Evolutionary conservation across 2,113 vertebrate genomes (phyloP).

Genomic region (Cyphomyrus discorhynchus): DNA sequence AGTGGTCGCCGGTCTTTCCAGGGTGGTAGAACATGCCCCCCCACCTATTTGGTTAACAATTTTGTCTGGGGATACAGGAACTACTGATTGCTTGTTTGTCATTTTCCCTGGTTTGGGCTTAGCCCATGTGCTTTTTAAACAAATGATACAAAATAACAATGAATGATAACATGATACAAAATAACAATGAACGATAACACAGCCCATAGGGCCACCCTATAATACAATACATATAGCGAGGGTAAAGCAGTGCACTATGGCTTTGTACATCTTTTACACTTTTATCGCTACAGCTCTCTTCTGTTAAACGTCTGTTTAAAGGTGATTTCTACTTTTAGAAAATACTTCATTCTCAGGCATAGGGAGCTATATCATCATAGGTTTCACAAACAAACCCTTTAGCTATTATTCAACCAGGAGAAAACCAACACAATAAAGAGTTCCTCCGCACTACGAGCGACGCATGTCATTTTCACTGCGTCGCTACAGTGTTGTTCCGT

Average conservation of each 20-base stretch:
- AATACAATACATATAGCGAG: constrained; percentile 47
- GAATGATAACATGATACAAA: constrained; percentile 30
- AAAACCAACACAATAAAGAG: constrained; percentile 32
- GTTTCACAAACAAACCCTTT: constrained; percentile 17
- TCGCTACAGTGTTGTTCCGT: constrained; percentile 13
- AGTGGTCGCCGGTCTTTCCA: background rate
- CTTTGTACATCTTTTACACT: constrained; percentile 64
- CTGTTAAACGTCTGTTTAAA: background rate
- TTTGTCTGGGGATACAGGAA: constrained; percentile 15
- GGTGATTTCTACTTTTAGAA: constrained; percentile 8
- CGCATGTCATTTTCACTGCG: constrained; percentile 16
- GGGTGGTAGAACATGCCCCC: background rate
- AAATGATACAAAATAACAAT: constrained; percentile 40
- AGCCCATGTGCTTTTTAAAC: constrained; percentile 35
- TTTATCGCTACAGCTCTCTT: constrained; percentile 11
- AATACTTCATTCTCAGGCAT: constrained; percentile 15
- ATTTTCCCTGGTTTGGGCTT: constrained; percentile 40
- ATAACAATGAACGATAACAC: constrained; percentile 30
- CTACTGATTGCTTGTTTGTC: constrained; percentile 27
- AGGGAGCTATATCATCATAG: background rate
- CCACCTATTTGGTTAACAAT: background rate
- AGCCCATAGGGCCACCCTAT: constrained; percentile 49
- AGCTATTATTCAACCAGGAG: constrained; percentile 29
- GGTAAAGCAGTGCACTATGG: constrained; percentile 51
- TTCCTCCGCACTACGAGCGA: constrained; percentile 28